Evolutionary conservation across 2,113 vertebrate genomes (phyloP), one percentile per base, ranked within the genome.

Genomic region (Pollachius pollachius): DNA sequence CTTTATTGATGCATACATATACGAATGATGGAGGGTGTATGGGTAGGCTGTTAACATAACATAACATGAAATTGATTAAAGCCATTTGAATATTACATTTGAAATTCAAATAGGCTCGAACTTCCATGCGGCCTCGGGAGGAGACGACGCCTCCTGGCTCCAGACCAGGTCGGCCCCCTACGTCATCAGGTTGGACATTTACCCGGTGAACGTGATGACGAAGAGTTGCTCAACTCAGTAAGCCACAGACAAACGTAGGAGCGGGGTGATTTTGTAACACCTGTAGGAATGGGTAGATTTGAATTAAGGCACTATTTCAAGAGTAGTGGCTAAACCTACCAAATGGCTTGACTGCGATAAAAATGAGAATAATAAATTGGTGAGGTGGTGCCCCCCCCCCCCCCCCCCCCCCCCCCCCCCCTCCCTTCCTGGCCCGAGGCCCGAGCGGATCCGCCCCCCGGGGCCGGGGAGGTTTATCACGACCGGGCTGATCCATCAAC

Each of bases 21-120:
- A 48, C 12, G 12, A 48, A 48, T 93, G 92, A 94, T 92, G 68
- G 72, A 78, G 71, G 61, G 62, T 91, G 93, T 91, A 92, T 90
- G 92, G 94, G 93, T 93, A 94, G 93, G 92, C 93, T 94, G 93
- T 94, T 95, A 94, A 95, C 93, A 95, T 94, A 92, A 94, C 94
- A 94, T 94, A 95, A 96, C 30, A 94, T 95, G 95, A 94, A 95
- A 95, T 90, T 81, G 93, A 95, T 96, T 96, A 95, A 94, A 95
- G 93, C 92, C 92, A 92, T 93, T 92, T 95, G 96, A 71, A 80
- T 96, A 96, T 97, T 96, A 95, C 94, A 97, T 96, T 94, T 96
- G 93, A 97, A 96, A 96, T 95, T 96, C 94, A 95, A 96, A 97
- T 96, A 91, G 94, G 95, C 95, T 92, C 92, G 90, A 89, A 91